Evolutionary conservation across 2,113 vertebrate genomes (phyloP).

Genomic region (Eidolon helvum): DNA sequence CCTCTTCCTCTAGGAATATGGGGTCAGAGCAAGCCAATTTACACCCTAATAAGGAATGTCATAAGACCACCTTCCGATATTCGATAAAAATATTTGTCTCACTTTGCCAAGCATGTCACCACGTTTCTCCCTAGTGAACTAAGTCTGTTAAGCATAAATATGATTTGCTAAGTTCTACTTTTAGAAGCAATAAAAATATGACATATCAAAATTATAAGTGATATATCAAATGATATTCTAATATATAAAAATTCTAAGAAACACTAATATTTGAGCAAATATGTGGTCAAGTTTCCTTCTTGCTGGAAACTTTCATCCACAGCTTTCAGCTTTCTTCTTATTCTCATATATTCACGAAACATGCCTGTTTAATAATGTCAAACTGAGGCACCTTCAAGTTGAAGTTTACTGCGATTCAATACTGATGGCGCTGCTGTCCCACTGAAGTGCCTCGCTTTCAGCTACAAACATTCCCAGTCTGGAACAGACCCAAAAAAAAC

Average conservation of each 20-base stretch:
- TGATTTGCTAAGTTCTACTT: constrained; percentile 13
- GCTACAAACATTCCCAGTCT: not conserved
- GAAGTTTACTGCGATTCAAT: not conserved
- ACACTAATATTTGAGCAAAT: not conserved
- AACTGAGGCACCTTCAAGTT: not conserved
- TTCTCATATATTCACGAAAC: not conserved
- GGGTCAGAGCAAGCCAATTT: not conserved
- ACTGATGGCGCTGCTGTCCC: not conserved
- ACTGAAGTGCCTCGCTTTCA: not conserved
- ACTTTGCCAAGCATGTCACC: not conserved
- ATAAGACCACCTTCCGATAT: not conserved
- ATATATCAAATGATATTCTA: not conserved
- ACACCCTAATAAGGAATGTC: not conserved
- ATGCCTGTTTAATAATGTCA: not conserved
- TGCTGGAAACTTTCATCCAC: not conserved
- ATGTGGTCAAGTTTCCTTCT: not conserved
- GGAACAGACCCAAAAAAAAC: not conserved
- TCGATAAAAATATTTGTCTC: not conserved
- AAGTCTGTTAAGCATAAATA: not conserved
- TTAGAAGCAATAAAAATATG: not conserved
- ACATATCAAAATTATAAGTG: not conserved
- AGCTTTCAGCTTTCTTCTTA: not conserved
- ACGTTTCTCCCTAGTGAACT: not conserved
- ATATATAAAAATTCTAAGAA: constrained; percentile 4
- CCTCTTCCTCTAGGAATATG: not conserved